A percentile compares a stretch with the other conserved stretches of the same genome.
phyloP scores from a whole-genome alignment of 2,113 vertebrate genomes.

The Chrysemys picta region DNA sequence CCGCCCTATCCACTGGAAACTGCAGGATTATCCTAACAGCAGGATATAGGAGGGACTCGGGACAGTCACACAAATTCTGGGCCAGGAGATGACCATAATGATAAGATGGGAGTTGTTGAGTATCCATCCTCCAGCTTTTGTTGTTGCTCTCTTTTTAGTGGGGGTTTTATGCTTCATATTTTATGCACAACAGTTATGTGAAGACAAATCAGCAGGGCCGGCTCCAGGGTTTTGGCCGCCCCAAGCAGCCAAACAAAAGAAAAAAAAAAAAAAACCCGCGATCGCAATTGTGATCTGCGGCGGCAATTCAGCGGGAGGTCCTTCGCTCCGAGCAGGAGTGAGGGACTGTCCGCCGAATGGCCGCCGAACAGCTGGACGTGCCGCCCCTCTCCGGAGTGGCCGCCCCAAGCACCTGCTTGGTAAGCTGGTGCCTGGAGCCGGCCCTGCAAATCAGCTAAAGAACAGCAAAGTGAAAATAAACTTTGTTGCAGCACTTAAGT shows the following conservation, averaged over 20 bases:
- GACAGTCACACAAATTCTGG: too few relatives aligned
- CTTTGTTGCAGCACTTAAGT: not conserved
- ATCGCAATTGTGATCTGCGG: too few relatives aligned
- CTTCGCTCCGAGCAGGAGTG: too few relatives aligned
- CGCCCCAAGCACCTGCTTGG: too few relatives aligned
- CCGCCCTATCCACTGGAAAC: not conserved
- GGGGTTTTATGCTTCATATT: not conserved
- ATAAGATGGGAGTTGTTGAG: not conserved
- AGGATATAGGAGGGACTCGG: not conserved
- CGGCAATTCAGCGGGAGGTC: too few relatives aligned
- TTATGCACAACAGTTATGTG: not conserved
- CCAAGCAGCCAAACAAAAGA: too few relatives aligned
- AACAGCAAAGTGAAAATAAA: slow-evolving; percentile 38
- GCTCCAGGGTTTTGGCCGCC: too few relatives aligned
- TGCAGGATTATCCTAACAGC: not conserved
- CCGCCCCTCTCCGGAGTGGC: too few relatives aligned
- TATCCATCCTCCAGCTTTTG: not conserved
- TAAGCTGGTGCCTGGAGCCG: too few relatives aligned
- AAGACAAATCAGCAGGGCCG: not conserved
- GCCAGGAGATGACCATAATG: not conserved
- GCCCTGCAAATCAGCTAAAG: not conserved
- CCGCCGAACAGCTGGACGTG: too few relatives aligned
- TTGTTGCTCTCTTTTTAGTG: not conserved
- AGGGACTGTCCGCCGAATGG: too few relatives aligned
- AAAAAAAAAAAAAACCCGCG: too few relatives aligned